Percentiles rank a stretch among this genome's conserved stretches.
Conservation (phyloP, 2,888 invertebrate species). For the Euzophera pinguis region DNA sequence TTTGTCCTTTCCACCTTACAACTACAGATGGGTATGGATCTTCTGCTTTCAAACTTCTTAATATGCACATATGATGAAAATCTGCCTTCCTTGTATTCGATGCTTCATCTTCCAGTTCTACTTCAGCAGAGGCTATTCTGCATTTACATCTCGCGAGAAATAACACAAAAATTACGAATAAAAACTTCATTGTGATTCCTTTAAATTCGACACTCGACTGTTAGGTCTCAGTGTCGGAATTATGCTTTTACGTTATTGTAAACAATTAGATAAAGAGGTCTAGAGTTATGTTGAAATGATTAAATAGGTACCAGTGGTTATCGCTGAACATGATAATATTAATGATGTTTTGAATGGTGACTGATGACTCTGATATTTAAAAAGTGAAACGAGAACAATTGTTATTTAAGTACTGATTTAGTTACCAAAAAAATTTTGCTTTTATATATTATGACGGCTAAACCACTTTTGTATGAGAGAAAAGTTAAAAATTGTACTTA, state of each 20-base stretch:
- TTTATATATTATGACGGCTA: too few species aligned
- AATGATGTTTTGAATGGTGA: conserved; percentile 11
- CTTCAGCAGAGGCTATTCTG: conserved; percentile 36
- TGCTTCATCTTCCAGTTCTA: conserved; percentile 24
- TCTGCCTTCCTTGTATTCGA: conserved; percentile 25
- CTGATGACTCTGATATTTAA: background rate
- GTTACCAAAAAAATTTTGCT: too few species aligned
- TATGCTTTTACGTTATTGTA: conserved; percentile 11
- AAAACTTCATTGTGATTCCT: conserved; percentile 41
- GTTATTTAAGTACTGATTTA: conserved; percentile 8
- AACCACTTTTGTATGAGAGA: too few species aligned
- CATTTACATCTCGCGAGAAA: conserved; percentile 31
- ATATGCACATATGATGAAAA: conserved; percentile 30
- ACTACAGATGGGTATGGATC: conserved; percentile 46
- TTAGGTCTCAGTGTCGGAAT: conserved; percentile 8
- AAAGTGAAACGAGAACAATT: conserved; percentile 13
- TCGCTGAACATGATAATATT: conserved; percentile 5
- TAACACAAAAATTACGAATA: conserved; percentile 30
- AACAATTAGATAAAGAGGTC: conserved; percentile 8
- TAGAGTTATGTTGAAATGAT: background rate
- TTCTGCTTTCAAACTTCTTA: conserved; percentile 33
- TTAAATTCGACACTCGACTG: background rate
- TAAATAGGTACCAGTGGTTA: background rate
- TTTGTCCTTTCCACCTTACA: conserved; percentile 36
- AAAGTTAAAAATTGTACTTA: too few species aligned